Percentiles rank a stretch among this genome's conserved stretches.
phyloP scores from a whole-genome alignment of 2,113 vertebrate species.

The Montifringilla adamsi region DNA sequence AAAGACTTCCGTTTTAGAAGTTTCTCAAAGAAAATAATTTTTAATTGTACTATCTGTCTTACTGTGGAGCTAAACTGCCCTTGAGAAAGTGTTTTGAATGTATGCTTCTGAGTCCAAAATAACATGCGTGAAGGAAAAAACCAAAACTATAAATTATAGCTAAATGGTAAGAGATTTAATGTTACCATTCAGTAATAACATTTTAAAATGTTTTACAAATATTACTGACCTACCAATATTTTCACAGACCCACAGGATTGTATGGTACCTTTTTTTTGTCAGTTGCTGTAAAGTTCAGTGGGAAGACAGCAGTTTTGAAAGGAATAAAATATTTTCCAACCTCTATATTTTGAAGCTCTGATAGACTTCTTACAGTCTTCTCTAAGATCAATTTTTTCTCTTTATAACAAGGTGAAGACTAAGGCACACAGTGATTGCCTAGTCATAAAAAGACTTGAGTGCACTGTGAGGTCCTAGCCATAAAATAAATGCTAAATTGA shows the following conservation, averaged over 20 bases:
- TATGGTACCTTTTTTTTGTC: background rate
- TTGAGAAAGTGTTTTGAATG: background rate
- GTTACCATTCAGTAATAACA: background rate
- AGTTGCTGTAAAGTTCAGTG: background rate
- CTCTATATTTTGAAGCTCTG: background rate
- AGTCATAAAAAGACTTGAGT: background rate
- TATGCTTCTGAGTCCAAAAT: background rate
- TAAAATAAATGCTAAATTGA: background rate
- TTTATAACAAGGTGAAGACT: background rate
- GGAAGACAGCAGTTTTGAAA: background rate
- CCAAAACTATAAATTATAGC: background rate
- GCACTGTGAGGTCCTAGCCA: background rate
- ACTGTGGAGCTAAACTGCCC: background rate
- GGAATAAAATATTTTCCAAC: background rate
- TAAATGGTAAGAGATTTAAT: background rate
- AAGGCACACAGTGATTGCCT: background rate
- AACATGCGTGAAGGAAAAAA: background rate
- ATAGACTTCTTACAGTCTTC: background rate
- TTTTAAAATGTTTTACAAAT: background rate
- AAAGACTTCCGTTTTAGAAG: background rate
- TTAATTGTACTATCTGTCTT: background rate
- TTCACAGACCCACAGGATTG: background rate
- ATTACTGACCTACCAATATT: background rate
- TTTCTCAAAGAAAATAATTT: background rate
- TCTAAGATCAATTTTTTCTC: background rate